phyloP scores from a whole-genome alignment of 2,113 vertebrate genomes.

The Ptyas mucosa region DNA sequence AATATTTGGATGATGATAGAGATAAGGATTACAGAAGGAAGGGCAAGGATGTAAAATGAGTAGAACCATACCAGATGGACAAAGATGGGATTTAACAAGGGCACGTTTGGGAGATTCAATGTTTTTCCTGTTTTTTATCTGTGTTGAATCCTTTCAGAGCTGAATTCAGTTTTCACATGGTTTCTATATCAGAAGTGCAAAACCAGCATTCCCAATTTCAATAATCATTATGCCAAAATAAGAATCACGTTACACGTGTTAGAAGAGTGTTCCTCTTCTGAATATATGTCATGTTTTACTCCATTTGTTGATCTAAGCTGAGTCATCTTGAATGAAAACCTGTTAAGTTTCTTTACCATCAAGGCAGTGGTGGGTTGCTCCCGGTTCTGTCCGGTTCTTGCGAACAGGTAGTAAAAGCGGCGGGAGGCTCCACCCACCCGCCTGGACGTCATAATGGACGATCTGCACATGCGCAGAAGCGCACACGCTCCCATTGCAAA shows the following conservation, averaged over 20 bases:
- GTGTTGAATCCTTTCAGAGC: neutral
- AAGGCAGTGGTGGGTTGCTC: no score
- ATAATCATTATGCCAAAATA: neutral
- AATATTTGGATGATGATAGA: neutral
- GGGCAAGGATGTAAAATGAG: neutral
- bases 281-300: neutral
- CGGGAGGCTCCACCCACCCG: no score
- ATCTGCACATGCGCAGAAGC: no score
- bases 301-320: neutral
- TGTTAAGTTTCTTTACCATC: neutral
- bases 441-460: no score
- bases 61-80: neutral
- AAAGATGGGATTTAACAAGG: neutral
- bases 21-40: neutral
- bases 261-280: neutral
- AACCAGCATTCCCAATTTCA: neutral
- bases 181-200: neutral
- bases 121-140: neutral
- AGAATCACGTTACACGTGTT: neutral
- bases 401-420: no score
- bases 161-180: neutral
- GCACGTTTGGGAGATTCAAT: neutral
- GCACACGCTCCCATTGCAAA: no score
- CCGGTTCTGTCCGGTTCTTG: no score
- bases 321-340: neutral